phyloP scores from a whole-genome alignment of 2,113 vertebrate species.

The Apaloderma vittatum region DNA sequence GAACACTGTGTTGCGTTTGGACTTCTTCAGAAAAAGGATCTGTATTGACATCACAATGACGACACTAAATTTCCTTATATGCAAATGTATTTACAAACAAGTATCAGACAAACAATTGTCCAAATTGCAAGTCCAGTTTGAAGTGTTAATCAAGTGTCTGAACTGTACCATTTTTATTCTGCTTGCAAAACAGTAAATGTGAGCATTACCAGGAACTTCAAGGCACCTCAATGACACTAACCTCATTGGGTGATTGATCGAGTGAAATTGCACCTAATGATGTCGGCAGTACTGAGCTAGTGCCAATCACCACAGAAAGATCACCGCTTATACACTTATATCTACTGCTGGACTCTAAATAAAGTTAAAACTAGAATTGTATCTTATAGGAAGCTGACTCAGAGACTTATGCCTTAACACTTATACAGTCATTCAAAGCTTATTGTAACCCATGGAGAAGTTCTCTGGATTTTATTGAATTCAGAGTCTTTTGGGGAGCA shows the following conservation, averaged over 20 bases:
- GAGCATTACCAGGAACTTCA: background rate
- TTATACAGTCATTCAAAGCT: background rate
- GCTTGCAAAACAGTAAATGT: background rate
- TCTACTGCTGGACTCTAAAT: background rate
- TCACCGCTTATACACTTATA: background rate
- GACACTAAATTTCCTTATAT: background rate
- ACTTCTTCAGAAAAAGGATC: background rate
- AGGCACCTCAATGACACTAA: background rate
- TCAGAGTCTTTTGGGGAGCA: background rate
- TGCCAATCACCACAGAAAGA: background rate
- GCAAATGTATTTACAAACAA: background rate
- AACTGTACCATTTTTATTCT: background rate
- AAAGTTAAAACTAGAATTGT: background rate
- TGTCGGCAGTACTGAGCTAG: background rate
- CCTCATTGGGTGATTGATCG: background rate
- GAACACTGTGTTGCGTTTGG: background rate
- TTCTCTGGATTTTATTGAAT: background rate
- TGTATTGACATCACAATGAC: background rate
- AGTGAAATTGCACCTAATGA: background rate
- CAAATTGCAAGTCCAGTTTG: background rate
- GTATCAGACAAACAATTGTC: background rate
- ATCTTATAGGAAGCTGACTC: background rate
- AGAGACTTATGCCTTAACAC: background rate
- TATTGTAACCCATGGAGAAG: background rate
- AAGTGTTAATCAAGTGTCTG: background rate